Conservation (phyloP, 2,888 invertebrate genomes). For the Eledona agricola region DNA sequence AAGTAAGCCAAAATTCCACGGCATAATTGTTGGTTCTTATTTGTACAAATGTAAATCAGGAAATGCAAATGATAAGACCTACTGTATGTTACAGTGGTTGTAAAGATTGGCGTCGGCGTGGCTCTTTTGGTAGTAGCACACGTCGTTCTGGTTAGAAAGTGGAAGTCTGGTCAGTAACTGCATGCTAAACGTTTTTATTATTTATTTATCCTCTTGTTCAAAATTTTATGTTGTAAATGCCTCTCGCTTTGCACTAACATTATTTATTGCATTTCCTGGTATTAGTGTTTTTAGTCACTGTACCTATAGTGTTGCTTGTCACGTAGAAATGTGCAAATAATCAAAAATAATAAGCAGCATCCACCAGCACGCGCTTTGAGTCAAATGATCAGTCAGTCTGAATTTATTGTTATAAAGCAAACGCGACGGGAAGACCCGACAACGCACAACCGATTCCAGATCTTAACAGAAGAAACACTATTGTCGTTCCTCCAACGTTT, state of each 20-base stretch:
- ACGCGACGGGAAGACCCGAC: constrained; percentile 30
- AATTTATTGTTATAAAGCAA: constrained; percentile 35
- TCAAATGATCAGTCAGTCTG: constrained; percentile 1
- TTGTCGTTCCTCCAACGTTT: constrained; percentile 60
- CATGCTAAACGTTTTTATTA: too few species aligned
- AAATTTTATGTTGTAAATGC: constrained; percentile 41
- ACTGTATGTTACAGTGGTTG: constrained; percentile 80
- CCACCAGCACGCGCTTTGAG: constrained; percentile 1
- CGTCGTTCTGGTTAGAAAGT: constrained; percentile 83
- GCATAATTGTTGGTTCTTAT: constrained; percentile 19
- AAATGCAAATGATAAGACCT: constrained; percentile 57
- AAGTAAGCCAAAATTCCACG: constrained; percentile 47
- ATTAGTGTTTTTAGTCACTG: constrained; percentile 34
- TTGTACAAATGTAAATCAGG: constrained; percentile 57
- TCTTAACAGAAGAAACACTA: constrained; percentile 62
- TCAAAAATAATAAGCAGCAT: constrained; percentile 4
- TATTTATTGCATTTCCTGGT: constrained; percentile 61
- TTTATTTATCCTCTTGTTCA: constrained; percentile 35
- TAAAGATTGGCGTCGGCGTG: constrained; percentile 86
- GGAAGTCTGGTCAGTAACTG: constrained; percentile 75
- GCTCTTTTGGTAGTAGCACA: constrained; percentile 86
- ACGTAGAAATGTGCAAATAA: constrained; percentile 8
- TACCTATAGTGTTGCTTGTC: constrained; percentile 10
- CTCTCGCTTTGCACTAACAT: constrained; percentile 54
- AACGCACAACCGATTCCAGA: constrained; percentile 50